Base-by-base conservation (phyloP, 2,797 vertebrate species). In the Taenioides sp. region DNA sequence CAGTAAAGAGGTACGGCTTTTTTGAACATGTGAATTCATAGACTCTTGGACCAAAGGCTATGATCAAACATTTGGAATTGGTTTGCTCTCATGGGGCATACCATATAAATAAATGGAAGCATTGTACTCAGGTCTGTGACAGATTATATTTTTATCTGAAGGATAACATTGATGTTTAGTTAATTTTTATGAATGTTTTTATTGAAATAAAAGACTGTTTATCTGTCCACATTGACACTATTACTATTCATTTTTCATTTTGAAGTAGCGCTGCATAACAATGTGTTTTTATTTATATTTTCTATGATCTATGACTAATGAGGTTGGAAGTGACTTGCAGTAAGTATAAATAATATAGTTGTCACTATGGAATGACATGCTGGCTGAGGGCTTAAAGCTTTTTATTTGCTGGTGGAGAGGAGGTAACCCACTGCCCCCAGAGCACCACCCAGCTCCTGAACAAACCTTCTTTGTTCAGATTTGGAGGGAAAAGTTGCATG, bases 11-110 rank as follows among this genome's bases (percentile, higher is more conserved):
- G 37, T 58, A 55, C 14, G 49, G 60, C 2, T 71, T 9, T 62
- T 69, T 40, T 68, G 18, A 37, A 69, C 25, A 58, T 52, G 61
- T 60, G 28, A 34, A 71, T 67, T 58, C 78, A 67, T 67, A 68
- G 50, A 78, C 79, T 69, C 83, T 84, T 81, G 86, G 84, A 89
- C 87, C 87, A 89, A 87, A 84, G 76, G 65, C 72, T 71, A 47
- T 60, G 67, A 74, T 55, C 27, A 74, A 70, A 43, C 20, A 69
- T 52, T 67, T 76, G 31, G 11, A 66, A 31, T 59, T 69, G 37
- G 65, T 81, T 76, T 74, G 37, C 18, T 50, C 5, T 20, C 34
- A 57, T 14, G 6, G 17, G 22, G 6, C 37, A 23, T 7, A 65
- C 4, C 61, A 14, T 6, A 47, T n/a, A 37, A 20, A 17, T 18